These are phyloP conservation scores for Fopius arisanus DNA, from an alignment of 1,140 invertebrate genomes.

Conservation along the genomic window DNA sequence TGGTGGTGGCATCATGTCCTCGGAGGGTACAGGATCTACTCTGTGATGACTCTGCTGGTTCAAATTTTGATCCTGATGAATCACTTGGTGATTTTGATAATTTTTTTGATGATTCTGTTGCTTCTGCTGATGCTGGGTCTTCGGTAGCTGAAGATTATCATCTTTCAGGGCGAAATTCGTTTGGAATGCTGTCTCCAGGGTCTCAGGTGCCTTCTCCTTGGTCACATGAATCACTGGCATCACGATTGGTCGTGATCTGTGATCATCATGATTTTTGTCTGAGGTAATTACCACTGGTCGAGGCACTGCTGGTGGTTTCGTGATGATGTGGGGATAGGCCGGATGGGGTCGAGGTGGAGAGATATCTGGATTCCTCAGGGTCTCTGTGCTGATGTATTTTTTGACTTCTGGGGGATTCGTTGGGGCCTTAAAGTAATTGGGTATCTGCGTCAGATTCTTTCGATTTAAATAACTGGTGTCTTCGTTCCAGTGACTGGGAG, in stretches of 20 bases:
- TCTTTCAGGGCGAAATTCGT: constrained; percentile 47
- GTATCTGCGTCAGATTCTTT: constrained; percentile 9
- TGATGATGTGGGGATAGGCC: constrained; percentile 58
- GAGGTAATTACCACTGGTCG: constrained; percentile 52
- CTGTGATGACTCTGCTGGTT: background rate
- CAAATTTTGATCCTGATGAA: too few relatives aligned
- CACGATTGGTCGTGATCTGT: constrained; percentile 33
- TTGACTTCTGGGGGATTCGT: background rate
- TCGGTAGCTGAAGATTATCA: background rate
- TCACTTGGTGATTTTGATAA: too few relatives aligned
- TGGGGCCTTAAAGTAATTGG: background rate
- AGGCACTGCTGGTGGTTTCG: constrained; percentile 53
- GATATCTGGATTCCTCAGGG: constrained; percentile 10
- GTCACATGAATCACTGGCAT: constrained; percentile 11
- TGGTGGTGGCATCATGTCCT: constrained; percentile 58
- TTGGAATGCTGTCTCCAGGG: constrained; percentile 48
- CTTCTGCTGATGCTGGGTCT: constrained; percentile 11
- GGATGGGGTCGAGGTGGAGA: constrained; percentile 48
- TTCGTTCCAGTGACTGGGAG: background rate
- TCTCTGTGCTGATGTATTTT: constrained; percentile 19
- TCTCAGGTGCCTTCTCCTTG: constrained; percentile 41
- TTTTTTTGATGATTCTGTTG: constrained; percentile 25
- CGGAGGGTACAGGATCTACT: constrained; percentile 45
- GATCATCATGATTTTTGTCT: constrained; percentile 41
- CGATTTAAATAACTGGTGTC: background rate